These are phyloP conservation scores for Andrena bucephala DNA, from an alignment of 2,888 invertebrate species.

Conservation along the genomic window DNA sequence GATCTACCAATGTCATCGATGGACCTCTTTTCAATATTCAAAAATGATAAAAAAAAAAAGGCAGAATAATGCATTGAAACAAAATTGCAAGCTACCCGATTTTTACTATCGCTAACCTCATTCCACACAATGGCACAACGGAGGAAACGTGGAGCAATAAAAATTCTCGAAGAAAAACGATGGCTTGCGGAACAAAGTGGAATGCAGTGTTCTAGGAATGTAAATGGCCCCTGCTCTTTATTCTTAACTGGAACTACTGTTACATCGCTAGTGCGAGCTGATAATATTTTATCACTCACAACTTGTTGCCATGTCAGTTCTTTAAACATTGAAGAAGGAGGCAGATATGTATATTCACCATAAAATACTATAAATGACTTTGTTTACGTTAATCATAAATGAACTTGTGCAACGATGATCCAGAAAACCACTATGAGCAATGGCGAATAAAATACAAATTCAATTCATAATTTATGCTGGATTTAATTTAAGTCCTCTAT, in stretches of 20 bases:
- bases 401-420: not conserved
- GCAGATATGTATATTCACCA: no score
- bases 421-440: not conserved
- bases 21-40: not conserved
- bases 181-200: constrained; percentile 13
- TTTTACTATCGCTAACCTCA: not conserved
- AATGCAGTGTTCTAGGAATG: constrained; percentile 18
- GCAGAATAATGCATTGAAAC: not conserved
- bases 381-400: no score
- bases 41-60: not conserved
- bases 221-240: not conserved
- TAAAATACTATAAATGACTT: no score
- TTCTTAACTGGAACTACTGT: no score
- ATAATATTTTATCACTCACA: no score
- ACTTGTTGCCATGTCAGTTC: no score
- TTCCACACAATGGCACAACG: constrained; percentile 7
- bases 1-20: no score
- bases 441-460: not conserved
- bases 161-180: constrained; percentile 6
- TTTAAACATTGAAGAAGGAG: no score
- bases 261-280: no score
- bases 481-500: not conserved
- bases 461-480: not conserved
- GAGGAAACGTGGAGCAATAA: constrained; percentile 4
- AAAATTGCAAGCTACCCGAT: constrained; percentile 5